phyloP scores from a whole-genome alignment of 2,797 vertebrate genomes.

The Pangasius larnaudii region DNA sequence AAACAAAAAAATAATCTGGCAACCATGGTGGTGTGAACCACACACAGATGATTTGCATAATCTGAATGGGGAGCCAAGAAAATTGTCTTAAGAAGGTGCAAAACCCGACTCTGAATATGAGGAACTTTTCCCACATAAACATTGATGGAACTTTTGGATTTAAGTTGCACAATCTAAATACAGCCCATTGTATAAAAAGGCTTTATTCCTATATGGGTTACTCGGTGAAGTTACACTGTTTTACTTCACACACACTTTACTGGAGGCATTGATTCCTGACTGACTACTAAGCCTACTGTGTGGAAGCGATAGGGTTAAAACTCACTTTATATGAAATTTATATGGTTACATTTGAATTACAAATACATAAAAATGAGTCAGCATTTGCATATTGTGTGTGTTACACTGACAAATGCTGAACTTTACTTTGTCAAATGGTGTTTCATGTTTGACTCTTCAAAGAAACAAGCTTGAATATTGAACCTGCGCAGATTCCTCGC shows the following conservation, averaged over 20 bases:
- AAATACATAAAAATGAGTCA: background rate
- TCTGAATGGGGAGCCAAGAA: background rate
- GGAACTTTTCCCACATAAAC: background rate
- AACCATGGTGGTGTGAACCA: background rate
- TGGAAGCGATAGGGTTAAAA: background rate
- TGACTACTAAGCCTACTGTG: background rate
- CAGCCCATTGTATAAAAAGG: no score
- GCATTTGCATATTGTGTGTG: background rate
- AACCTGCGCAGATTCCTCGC: constrained; percentile 6
- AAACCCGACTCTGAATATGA: background rate
- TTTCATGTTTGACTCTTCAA: background rate
- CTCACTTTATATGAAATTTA: background rate
- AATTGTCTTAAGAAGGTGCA: background rate
- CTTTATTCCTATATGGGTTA: background rate
- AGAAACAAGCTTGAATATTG: background rate
- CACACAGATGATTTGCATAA: background rate
- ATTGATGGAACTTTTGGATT: background rate
- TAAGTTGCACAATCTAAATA: background rate
- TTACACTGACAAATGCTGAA: background rate
- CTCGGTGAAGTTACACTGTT: background rate
- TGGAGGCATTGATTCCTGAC: background rate
- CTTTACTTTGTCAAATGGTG: background rate
- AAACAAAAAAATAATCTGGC: background rate
- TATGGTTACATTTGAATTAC: background rate
- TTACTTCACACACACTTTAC: background rate